Conservation (phyloP, 1,140 invertebrate genomes). For the Epicauta chinensis region DNA sequence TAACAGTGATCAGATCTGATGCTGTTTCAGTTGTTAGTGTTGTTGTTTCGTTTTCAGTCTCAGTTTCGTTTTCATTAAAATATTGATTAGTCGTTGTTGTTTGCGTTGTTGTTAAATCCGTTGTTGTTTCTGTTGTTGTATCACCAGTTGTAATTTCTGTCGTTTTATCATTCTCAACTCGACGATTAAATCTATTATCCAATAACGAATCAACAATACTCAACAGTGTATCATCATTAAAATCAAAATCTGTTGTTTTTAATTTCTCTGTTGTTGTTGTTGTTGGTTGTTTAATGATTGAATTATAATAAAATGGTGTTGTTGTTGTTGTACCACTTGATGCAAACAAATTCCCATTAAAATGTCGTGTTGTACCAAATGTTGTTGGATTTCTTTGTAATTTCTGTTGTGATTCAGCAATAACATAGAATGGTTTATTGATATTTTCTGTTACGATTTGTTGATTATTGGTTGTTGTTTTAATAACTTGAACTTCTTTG, state of each 20-base stretch:
- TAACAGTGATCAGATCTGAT: slow-evolving; percentile 23
- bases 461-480: slow-evolving; percentile 3
- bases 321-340: slow-evolving; percentile 27
- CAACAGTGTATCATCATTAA: slow-evolving; percentile 19
- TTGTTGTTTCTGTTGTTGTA: slow-evolving; percentile 12
- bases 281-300: slow-evolving; percentile 3
- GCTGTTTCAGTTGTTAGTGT: slow-evolving; percentile 6
- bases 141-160: slow-evolving; percentile 11
- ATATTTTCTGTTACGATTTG: slow-evolving; percentile 15
- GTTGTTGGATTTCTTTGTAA: slow-evolving; percentile 24
- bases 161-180: slow-evolving; percentile 2
- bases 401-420: slow-evolving; percentile 22
- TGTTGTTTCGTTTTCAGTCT: slow-evolving; percentile 9
- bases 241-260: slow-evolving; percentile 14
- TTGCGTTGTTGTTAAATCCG: slow-evolving; percentile 5
- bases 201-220: slow-evolving; percentile 25
- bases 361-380: slow-evolving; percentile 32
- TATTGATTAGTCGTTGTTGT: slow-evolving; percentile 1
- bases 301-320: slow-evolving; percentile 20
- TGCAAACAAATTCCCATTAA: slow-evolving; percentile 21
- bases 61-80: background rate
- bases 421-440: slow-evolving; percentile 23
- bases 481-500: slow-evolving; percentile 41
- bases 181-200: slow-evolving; percentile 20
- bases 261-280: slow-evolving; percentile 1